phyloP scores from a whole-genome alignment of 1,140 invertebrate species.

The Ooceraea biroi region DNA sequence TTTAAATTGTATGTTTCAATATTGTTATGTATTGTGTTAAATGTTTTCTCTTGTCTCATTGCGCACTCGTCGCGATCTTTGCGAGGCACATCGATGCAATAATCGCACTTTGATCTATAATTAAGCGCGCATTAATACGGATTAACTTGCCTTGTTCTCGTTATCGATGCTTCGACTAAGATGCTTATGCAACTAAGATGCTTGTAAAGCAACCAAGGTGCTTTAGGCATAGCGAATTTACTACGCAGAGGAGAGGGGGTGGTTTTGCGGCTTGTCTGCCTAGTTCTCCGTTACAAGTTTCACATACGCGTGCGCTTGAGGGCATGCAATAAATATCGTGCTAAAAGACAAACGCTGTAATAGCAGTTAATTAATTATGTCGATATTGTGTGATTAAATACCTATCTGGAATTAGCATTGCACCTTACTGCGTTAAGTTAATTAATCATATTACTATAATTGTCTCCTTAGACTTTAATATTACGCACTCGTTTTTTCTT shows the following conservation, averaged over 20 bases:
- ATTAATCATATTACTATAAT: not conserved
- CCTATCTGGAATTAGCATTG: not conserved
- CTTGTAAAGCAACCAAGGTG: constrained; percentile 34
- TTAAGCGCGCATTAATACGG: constrained; percentile 44
- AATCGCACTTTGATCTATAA: constrained; percentile 20
- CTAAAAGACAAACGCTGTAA: constrained; percentile 24
- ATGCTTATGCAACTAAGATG: constrained; percentile 48
- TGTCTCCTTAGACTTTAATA: not conserved
- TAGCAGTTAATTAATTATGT: constrained; percentile 11
- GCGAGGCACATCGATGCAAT: not conserved
- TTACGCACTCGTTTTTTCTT: not conserved
- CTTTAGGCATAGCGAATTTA: constrained; percentile 36
- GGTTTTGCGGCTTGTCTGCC: constrained; percentile 45
- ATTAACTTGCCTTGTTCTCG: constrained; percentile 29
- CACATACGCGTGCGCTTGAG: not conserved
- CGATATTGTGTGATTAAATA: not conserved
- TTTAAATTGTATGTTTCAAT: too few relatives aligned
- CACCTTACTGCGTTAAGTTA: not conserved
- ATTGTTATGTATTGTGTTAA: not conserved
- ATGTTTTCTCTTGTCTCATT: constrained; percentile 1
- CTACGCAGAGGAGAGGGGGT: not conserved
- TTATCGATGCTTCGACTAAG: constrained; percentile 43
- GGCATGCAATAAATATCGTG: constrained; percentile 23
- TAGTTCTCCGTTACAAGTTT: constrained; percentile 20
- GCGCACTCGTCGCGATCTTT: not conserved